Conservation (phyloP, 2,888 invertebrate genomes). For the Monopis laevigella region DNA sequence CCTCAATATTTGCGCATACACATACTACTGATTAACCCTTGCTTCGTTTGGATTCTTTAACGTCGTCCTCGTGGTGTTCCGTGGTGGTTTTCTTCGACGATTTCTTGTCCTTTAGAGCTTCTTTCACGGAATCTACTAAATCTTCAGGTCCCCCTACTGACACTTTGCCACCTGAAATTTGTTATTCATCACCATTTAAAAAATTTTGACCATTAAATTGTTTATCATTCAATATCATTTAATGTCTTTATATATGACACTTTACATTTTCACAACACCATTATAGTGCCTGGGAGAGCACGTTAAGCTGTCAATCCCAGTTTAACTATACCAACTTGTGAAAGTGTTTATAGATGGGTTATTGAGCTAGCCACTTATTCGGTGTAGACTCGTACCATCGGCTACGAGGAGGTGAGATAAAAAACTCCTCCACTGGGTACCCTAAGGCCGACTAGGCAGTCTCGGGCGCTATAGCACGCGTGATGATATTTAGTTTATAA, state of each 20-base stretch:
- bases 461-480: neutral
- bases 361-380: too few relatives aligned
- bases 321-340: too few relatives aligned
- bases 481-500: neutral
- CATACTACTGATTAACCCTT: conserved; percentile 43
- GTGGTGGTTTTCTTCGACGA: conserved; percentile 29
- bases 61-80: conserved; percentile 34
- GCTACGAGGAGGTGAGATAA: too few relatives aligned
- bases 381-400: too few relatives aligned
- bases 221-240: neutral
- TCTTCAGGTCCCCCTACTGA: conserved; percentile 67
- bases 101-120: conserved; percentile 65
- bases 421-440: too few relatives aligned
- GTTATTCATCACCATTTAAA: neutral
- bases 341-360: too few relatives aligned
- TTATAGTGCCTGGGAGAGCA: neutral
- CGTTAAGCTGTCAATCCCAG: too few relatives aligned
- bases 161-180: conserved; percentile 70
- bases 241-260: neutral
- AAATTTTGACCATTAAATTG: neutral
- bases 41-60: conserved; percentile 50
- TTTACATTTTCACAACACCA: neutral
- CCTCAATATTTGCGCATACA: too few relatives aligned
- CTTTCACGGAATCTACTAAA: conserved; percentile 69
- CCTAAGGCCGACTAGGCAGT: too few relatives aligned